These are phyloP conservation scores for Stichopus chloronotus DNA, from an alignment of 35 echinoderm and acorn worm species.

Conservation along the genomic window DNA sequence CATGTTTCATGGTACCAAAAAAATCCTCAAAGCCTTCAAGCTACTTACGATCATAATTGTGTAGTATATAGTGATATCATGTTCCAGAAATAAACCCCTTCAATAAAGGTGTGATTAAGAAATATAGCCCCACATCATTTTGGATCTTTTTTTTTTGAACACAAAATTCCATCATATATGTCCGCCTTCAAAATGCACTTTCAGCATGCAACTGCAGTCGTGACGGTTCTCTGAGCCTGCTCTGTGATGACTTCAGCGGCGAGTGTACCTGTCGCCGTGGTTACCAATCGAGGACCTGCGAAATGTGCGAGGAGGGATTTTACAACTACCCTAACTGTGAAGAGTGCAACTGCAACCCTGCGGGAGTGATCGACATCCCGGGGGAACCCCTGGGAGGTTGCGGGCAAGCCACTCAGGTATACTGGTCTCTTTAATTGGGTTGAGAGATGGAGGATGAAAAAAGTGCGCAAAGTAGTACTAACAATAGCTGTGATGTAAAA, in stretches of 20 bases:
- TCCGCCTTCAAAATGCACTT: not conserved
- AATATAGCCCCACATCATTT: too few relatives aligned
- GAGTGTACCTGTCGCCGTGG: slow-evolving; percentile 80
- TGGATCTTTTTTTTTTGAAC: too few relatives aligned
- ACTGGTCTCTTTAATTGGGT: not conserved
- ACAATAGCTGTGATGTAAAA: too few relatives aligned
- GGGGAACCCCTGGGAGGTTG: slow-evolving; percentile 94
- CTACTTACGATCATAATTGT: too few relatives aligned
- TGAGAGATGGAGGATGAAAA: too few relatives aligned
- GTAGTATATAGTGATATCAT: too few relatives aligned
- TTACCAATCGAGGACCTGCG: slow-evolving; percentile 77
- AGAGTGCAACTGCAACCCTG: slow-evolving; percentile 92
- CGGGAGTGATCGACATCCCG: slow-evolving; percentile 84
- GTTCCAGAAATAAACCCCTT: too few relatives aligned
- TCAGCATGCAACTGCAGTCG: slow-evolving; percentile 80
- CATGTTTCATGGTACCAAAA: too few relatives aligned
- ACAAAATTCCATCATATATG: too few relatives aligned
- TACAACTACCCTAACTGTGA: slow-evolving; percentile 87
- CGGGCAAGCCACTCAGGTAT: slow-evolving; percentile 83
- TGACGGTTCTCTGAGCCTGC: slow-evolving; percentile 66
- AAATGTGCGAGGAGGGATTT: slow-evolving; percentile 73
- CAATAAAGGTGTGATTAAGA: too few relatives aligned
- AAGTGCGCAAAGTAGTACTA: too few relatives aligned
- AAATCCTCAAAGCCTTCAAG: too few relatives aligned
- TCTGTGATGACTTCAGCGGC: slow-evolving; percentile 86